Evolutionary conservation across 1,140 invertebrate species (phyloP).

Genomic region (Heliconius eleuchia): DNA sequence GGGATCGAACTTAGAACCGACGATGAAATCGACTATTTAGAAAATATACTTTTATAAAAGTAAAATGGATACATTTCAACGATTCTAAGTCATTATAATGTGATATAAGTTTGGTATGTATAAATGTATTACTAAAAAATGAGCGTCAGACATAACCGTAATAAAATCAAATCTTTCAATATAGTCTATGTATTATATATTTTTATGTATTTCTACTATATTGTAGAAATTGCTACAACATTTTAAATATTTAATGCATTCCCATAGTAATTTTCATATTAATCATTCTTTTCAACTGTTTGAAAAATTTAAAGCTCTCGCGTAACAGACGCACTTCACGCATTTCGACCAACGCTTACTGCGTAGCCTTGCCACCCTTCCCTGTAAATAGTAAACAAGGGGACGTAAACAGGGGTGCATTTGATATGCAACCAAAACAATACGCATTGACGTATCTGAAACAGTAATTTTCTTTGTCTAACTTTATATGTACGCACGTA

Average conservation of each 20-base stretch:
- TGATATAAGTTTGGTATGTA: too few species aligned
- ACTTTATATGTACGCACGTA: background rate
- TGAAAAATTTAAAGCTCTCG: constrained; percentile 12
- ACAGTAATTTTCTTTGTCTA: constrained; percentile 1
- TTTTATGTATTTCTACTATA: too few species aligned
- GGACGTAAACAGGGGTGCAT: constrained; percentile 47
- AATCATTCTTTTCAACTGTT: background rate
- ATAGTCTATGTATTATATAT: too few species aligned
- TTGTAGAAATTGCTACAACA: background rate
- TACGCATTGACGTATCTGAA: constrained; percentile 15
- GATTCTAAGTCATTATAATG: too few species aligned
- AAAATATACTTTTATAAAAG: too few species aligned
- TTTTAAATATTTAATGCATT: background rate
- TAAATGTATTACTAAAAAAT: too few species aligned
- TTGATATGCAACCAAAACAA: constrained; percentile 38
- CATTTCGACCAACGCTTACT: constrained; percentile 3
- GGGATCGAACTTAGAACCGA: too few species aligned
- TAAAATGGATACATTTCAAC: too few species aligned
- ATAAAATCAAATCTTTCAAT: too few species aligned
- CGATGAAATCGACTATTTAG: too few species aligned
- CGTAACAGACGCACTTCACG: constrained; percentile 9
- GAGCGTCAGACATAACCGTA: too few species aligned
- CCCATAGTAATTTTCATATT: background rate
- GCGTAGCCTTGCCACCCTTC: constrained; percentile 4
- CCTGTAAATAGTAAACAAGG: constrained; percentile 33